A percentile compares a stretch with the other conserved stretches of the same genome.
Evolutionary conservation across 2,113 vertebrate genomes (phyloP).

Genomic region (Eulacestoma nigropectus): DNA sequence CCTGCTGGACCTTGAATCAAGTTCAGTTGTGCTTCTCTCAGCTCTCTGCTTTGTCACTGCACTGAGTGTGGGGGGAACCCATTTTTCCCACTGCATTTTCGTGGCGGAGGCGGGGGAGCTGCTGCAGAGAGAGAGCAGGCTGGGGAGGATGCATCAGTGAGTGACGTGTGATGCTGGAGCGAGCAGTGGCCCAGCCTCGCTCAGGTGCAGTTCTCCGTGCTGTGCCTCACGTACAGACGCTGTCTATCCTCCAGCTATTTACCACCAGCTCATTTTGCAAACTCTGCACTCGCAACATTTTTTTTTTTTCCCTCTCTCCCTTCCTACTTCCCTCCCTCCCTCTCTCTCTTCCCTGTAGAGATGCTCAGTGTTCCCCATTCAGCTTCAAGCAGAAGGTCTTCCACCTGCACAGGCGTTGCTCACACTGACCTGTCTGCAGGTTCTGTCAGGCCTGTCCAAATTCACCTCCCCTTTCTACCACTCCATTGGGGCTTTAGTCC

Average conservation of each 20-base stretch:
- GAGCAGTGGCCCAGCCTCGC: conserved; percentile 19
- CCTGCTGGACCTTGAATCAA: not conserved
- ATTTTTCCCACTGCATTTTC: not conserved
- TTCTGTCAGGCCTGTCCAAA: not conserved
- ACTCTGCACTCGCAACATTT: conserved; percentile 36
- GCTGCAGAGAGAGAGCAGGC: not conserved
- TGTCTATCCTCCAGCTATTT: conserved; percentile 67
- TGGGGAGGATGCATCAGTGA: not conserved
- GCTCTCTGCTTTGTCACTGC: not conserved
- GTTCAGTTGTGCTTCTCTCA: not conserved
- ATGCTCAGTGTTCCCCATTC: conserved; percentile 39
- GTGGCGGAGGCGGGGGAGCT: not conserved
- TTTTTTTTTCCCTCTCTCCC: not conserved
- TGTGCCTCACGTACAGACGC: conserved; percentile 60
- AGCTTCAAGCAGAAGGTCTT: not conserved
- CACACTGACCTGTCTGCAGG: rapidly evolving
- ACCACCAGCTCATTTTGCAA: conserved; percentile 65
- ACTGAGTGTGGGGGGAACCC: not conserved
- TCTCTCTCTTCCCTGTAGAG: not conserved
- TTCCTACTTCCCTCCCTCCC: not conserved
- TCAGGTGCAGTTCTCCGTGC: conserved; percentile 69
- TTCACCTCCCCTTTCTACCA: not conserved
- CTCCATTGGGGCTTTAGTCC: not conserved
- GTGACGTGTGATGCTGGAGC: conserved; percentile 25
- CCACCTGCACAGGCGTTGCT: not conserved